Conservation (phyloP, 2,888 invertebrate species). For the Brenthis hecate region DNA sequence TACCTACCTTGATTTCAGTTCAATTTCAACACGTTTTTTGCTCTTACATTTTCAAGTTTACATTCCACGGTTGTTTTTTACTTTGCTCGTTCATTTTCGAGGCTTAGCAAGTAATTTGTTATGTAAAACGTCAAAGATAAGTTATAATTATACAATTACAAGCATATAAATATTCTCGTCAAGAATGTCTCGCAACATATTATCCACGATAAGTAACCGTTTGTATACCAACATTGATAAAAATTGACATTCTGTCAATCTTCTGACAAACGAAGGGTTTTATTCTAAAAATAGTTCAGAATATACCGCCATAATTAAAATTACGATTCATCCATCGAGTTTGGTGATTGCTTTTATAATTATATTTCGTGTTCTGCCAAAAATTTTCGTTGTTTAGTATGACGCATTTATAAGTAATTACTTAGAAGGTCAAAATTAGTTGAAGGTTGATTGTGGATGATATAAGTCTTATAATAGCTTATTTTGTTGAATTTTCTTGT, state of each 20-base stretch:
- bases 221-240: too few species aligned
- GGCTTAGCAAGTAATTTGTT: background rate
- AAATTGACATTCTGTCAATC: too few species aligned
- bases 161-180: too few species aligned
- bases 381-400: constrained; percentile 50
- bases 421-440: constrained; percentile 60
- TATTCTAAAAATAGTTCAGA: background rate
- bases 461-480: constrained; percentile 21
- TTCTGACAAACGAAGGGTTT: too few species aligned
- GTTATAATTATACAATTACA: background rate
- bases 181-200: too few species aligned
- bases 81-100: background rate
- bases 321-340: background rate
- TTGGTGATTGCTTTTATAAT: constrained; percentile 7
- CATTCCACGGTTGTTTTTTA: constrained; percentile 15
- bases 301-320: background rate
- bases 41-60: constrained; percentile 13
- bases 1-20: constrained; percentile 17
- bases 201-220: too few species aligned
- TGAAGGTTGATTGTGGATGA: constrained; percentile 56
- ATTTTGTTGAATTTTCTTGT: background rate
- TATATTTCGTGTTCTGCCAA: constrained; percentile 29
- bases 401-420: constrained; percentile 60
- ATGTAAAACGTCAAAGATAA: background rate
- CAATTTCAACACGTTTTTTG: constrained; percentile 6